Conservation (phyloP, 2,888 invertebrate genomes). For the Cordylochernes scorpioides region DNA sequence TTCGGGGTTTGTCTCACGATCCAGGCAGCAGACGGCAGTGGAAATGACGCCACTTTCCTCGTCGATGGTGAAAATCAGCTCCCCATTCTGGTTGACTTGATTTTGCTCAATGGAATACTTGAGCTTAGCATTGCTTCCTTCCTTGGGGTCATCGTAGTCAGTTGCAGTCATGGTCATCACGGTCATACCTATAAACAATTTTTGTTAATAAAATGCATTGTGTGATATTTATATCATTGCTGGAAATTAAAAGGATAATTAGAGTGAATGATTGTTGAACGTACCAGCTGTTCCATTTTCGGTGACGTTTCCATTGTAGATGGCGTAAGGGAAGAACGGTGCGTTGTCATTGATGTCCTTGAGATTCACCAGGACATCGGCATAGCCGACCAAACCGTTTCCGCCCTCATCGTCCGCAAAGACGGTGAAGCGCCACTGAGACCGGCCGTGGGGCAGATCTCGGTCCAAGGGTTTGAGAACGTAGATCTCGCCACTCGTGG, state of each 20-base stretch:
- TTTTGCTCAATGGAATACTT: slow-evolving; percentile 18
- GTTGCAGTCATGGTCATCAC: slow-evolving; percentile 23
- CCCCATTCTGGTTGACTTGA: slow-evolving; percentile 17
- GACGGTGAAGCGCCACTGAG: slow-evolving; percentile 81
- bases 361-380: slow-evolving; percentile 82
- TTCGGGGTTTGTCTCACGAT: slow-evolving; percentile 16
- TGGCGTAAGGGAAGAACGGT: slow-evolving; percentile 18
- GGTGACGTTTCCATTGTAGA: slow-evolving; percentile 13
- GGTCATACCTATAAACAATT: slow-evolving; percentile 16
- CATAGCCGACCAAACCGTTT: slow-evolving; percentile 78
- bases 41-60: slow-evolving; percentile 18
- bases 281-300: slow-evolving; percentile 23
- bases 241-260: background rate
- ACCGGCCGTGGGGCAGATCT: slow-evolving; percentile 81
- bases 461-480: slow-evolving; percentile 82
- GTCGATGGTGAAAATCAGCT: slow-evolving; percentile 21
- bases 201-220: background rate
- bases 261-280: background rate
- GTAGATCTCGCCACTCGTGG: slow-evolving; percentile 77
- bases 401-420: slow-evolving; percentile 87
- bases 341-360: slow-evolving; percentile 57
- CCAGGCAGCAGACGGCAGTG: slow-evolving; percentile 16
- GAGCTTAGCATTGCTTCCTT: slow-evolving; percentile 24
- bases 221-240: background rate
- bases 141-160: slow-evolving; percentile 23